These are phyloP conservation scores for Meles meles DNA, from an alignment of 2,113 vertebrate genomes.

Conservation along the genomic window DNA sequence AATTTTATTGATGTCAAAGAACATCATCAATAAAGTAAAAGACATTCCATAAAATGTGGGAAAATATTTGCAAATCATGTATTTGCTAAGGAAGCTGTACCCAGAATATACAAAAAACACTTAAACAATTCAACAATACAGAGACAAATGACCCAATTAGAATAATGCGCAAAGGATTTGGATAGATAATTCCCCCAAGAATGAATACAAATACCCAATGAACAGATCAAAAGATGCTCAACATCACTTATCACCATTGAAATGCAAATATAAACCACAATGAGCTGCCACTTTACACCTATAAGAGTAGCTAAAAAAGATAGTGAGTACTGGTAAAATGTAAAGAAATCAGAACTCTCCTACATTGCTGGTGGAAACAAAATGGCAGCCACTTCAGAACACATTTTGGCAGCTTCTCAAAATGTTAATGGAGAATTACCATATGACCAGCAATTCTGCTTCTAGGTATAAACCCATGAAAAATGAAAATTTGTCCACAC, in stretches of 20 bases:
- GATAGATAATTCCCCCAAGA: background rate
- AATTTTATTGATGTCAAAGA: background rate
- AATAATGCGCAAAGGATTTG: background rate
- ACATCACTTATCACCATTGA: background rate
- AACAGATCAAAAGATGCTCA: background rate
- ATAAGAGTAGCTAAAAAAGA: background rate
- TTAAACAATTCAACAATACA: background rate
- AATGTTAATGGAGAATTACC: background rate
- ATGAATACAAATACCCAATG: background rate
- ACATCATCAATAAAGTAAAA: background rate
- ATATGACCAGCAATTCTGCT: background rate
- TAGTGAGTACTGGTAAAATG: background rate
- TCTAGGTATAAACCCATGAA: background rate
- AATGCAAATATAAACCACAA: background rate
- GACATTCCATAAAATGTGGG: background rate
- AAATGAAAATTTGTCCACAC: background rate
- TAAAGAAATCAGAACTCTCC: background rate
- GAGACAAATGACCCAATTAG: background rate
- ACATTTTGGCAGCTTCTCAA: background rate
- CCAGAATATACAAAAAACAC: background rate
- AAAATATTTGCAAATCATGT: background rate
- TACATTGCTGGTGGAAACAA: background rate
- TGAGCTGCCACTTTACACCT: background rate
- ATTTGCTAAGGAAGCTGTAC: background rate
- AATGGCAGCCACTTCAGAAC: background rate